Base-by-base conservation (phyloP, 2,797 vertebrate species). In the Myotis vivesi region DNA sequence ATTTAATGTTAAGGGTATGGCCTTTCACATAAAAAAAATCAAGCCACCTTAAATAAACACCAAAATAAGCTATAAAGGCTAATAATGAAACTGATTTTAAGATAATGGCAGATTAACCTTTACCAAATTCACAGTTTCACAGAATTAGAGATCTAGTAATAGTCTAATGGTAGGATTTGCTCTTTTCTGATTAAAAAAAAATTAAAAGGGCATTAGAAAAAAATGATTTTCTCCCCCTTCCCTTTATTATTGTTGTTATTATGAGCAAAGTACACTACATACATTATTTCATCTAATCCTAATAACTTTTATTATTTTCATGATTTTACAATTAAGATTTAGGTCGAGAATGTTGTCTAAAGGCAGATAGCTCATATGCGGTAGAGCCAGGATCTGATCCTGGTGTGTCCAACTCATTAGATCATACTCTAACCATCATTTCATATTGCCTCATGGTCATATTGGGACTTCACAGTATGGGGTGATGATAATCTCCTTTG, bases 251-350 rank as follows among this genome's bases (percentile, higher is more conserved):
- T 57, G 33, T 64, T 84, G 51, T 87, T 90, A 79, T 84, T 87
- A 77, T 49, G 36, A 91, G 19, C 30, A 44, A 85, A 92, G 19
- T 64, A 6, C 2, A 75, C 53, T 77, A 75, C 44, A 77, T 72
- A 84, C 13, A 62, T 62, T 81, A 59, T 87, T 94, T 93, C 66
- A 91, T 89, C 82, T 81, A 80, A 86, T 94, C 57, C 57, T 94
- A 19, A 49, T 71, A 91, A 96, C 36, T 85, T 57, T 83, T 23
- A 62, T 85, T 79, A 51, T 72, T n/a, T 87, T 73, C 41, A 90
- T 79, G 46, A n/a, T 19, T 80, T 88, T 71, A 88, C 25, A 87
- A 72, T 19, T 55, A 83, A 77, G 57, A 87, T 75, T 44, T 46
- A 84, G 46, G 64, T 66, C 80, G n/a, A 75, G 25, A 33, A 76